These are phyloP conservation scores for Macropodus opercularis DNA, from an alignment of 2,797 vertebrate species.

Conservation along the genomic window DNA sequence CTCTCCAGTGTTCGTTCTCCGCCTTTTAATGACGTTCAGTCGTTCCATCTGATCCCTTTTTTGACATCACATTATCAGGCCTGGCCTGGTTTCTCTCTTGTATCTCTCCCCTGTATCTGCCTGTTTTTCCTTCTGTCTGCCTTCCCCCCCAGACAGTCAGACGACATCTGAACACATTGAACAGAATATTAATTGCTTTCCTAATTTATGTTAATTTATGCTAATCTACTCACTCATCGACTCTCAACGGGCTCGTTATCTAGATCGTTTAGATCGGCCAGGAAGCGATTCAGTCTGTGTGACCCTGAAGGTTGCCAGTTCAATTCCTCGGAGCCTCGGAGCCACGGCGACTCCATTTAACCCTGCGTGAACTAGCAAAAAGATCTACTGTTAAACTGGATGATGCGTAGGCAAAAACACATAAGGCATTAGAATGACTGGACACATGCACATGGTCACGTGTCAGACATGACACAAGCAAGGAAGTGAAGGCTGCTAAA, in stretches of 20 bases:
- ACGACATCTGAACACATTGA: slow-evolving; percentile 78
- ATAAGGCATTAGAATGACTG: not conserved
- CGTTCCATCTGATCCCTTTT: slow-evolving; percentile 28
- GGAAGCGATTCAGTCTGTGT: slow-evolving; percentile 73
- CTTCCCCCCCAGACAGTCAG: slow-evolving; percentile 62
- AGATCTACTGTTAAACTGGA: slow-evolving; percentile 45
- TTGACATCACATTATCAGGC: slow-evolving; percentile 35
- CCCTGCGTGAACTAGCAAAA: slow-evolving; percentile 54
- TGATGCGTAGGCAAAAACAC: slow-evolving; percentile 30
- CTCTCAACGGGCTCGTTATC: slow-evolving; percentile 80
- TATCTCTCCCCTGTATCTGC: slow-evolving; percentile 42
- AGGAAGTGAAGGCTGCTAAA: not conserved
- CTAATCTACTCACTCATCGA: slow-evolving; percentile 78
- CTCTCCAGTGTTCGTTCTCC: slow-evolving; percentile 8
- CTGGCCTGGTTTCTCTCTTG: slow-evolving; percentile 38
- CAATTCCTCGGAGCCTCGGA: slow-evolving; percentile 67
- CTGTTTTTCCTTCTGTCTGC: slow-evolving; percentile 48
- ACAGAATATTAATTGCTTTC: slow-evolving; percentile 78
- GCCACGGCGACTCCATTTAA: slow-evolving; percentile 61
- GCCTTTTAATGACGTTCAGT: slow-evolving; percentile 30
- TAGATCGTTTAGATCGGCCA: slow-evolving; percentile 69
- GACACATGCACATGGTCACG: not conserved
- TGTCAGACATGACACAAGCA: slow-evolving; percentile 1
- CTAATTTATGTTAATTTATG: slow-evolving; percentile 80
- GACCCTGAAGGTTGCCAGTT: slow-evolving; percentile 81